phyloP scores from a whole-genome alignment of 2,113 vertebrate species.

The Vanacampus margaritifer region DNA sequence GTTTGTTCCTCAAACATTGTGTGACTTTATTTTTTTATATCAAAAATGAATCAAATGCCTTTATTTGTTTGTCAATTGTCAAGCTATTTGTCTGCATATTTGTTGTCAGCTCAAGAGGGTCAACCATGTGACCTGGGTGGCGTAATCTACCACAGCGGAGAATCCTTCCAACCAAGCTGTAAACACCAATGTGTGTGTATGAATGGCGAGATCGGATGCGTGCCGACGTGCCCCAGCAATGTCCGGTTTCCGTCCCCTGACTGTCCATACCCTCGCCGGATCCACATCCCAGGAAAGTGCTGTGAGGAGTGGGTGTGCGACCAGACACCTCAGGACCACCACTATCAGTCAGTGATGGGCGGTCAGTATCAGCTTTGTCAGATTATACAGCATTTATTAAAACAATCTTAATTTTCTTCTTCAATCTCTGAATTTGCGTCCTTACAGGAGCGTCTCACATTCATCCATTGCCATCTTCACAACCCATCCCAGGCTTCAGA shows the following conservation, averaged over 20 bases:
- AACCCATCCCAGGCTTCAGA: conserved; percentile 50
- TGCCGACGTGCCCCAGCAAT: conserved; percentile 62
- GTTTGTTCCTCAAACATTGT: too few species aligned
- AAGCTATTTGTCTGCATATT: neutral
- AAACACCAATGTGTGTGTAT: conserved; percentile 79
- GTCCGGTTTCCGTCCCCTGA: conserved; percentile 63
- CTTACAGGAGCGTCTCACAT: conserved; percentile 32
- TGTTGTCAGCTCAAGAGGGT: conserved; percentile 68
- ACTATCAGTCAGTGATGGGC: conserved; percentile 53
- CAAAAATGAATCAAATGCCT: too few species aligned
- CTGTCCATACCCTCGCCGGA: conserved; percentile 67
- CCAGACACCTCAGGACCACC: conserved; percentile 32
- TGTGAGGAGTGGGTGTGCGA: conserved; percentile 80
- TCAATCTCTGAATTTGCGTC: too few species aligned
- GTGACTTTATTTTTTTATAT: too few species aligned
- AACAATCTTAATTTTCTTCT: neutral
- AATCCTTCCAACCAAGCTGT: conserved; percentile 78
- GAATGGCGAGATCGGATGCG: conserved; percentile 76
- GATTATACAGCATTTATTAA: neutral
- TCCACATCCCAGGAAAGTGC: conserved; percentile 68
- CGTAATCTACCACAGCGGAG: conserved; percentile 72
- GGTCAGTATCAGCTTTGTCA: conserved; percentile 38
- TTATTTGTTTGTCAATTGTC: too few species aligned
- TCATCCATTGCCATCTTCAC: conserved; percentile 29
- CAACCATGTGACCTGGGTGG: conserved; percentile 73